Percentiles rank a stretch among this genome's conserved stretches.
Evolutionary conservation across 2,888 invertebrate genomes (phyloP).

Genomic region (Pyrochroa serraticornis): DNA sequence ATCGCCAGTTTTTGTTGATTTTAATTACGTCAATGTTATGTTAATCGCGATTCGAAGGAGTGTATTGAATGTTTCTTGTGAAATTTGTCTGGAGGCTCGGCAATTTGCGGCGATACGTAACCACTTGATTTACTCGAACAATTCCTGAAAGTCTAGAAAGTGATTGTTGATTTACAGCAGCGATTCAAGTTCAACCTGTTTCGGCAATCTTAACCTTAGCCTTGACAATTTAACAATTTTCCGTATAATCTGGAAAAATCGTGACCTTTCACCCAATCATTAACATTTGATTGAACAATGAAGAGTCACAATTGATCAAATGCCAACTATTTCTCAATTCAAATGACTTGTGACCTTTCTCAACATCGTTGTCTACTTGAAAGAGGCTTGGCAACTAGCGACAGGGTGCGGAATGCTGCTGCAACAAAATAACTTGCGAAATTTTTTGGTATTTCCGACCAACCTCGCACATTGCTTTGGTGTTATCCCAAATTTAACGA

Average conservation of each 20-base stretch:
- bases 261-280: not conserved
- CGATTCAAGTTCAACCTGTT: slow-evolving; percentile 15
- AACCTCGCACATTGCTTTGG: not conserved
- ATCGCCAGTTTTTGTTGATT: not conserved
- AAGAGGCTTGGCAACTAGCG: slow-evolving; percentile 8
- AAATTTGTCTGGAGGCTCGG: too few species aligned
- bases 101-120: too few species aligned
- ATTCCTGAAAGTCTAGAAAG: too few species aligned
- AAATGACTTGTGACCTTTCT: slow-evolving; percentile 21
- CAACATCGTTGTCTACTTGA: slow-evolving; percentile 2
- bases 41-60: too few species aligned
- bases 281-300: not conserved
- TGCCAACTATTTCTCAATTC: slow-evolving; percentile 21
- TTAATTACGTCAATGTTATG: too few species aligned
- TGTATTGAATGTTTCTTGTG: not conserved
- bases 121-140: too few species aligned
- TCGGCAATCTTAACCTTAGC: slow-evolving; percentile 1
- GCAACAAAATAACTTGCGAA: too few species aligned
- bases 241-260: not conserved
- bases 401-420: too few species aligned
- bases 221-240: slow-evolving; percentile 14
- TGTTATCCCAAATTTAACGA: not conserved
- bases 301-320: slow-evolving; percentile 1
- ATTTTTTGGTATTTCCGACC: too few species aligned
- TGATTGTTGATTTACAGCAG: too few species aligned